Base-by-base conservation (phyloP, 2,888 invertebrate species). In the Morpho deidamia region DNA sequence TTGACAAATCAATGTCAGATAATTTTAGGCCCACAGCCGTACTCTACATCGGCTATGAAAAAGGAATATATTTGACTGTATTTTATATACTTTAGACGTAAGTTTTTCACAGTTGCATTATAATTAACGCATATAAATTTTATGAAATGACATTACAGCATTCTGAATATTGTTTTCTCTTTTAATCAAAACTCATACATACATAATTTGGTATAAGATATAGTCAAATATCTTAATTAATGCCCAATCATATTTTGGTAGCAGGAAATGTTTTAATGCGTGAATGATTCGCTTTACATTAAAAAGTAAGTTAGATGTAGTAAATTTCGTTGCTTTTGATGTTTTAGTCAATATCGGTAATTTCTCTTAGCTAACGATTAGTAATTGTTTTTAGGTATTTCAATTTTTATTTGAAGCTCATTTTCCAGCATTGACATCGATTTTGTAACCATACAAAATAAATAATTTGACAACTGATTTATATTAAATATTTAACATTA, bases 291-390 rank as follows among this genome's bases (percentile, higher is more conserved):
- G 48, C 41, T 49, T 44, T 44, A 23, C n/a, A 35, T 46, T 23
- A 23, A 46, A 32, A 39, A 9, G 11, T 46, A 46, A 46, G 32
- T 8, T 46, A 46, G 39, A n/a, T 39, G 11, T 46, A 38, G 38
- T 11, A 4, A 8, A n/a, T 37, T 37, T 37, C n/a, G 46, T 46
- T 39, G 46, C 23, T 46, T 46, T 46, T 46, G 46, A 39, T 46
- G 46, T 7, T 38, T 23, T 8, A 11, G 37, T 45, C 45, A 37
- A 10, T 45, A 8, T 45, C n/a, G 32, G 23, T 43, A 32, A 32
- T 32, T 40, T 12, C 11, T 35, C 10, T n/a, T 3, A 23, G 23
- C 4, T 23, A 23, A 23, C 4, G 23, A 23, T 23, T 23, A 23
- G 23, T 23, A 5, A 1, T 23, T 23, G 23, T 5, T 23, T 23